These are phyloP conservation scores for Pachyseris speciosa DNA, from an alignment of 64 coral and sea anemone species.

Conservation along the genomic window DNA sequence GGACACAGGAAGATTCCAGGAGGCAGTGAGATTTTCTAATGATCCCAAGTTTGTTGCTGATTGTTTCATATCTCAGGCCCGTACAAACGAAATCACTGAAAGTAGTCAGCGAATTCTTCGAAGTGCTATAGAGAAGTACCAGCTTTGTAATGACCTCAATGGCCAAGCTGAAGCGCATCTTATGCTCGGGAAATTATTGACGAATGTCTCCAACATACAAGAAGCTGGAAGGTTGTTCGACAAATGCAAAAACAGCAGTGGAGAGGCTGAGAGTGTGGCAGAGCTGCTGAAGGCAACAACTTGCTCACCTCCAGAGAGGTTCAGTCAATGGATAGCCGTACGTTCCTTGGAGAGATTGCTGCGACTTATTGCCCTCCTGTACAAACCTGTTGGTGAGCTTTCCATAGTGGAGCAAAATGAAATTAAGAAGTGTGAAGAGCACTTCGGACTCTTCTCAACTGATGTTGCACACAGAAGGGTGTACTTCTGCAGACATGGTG, in stretches of 20 bases:
- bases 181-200: conserved; percentile 26
- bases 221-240: conserved; percentile 64
- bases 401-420: no score
- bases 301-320: neutral
- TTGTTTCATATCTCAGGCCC: conserved; percentile 60
- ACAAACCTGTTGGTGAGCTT: conserved; percentile 14
- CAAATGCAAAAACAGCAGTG: conserved; percentile 53
- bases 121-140: conserved; percentile 34
- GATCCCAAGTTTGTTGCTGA: conserved; percentile 58
- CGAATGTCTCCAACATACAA: conserved; percentile 2
- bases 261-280: no score
- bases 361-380: no score
- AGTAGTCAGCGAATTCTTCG: conserved; percentile 3
- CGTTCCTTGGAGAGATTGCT: conserved; percentile 62
- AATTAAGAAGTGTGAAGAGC: no score
- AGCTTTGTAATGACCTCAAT: no score
- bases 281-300: no score
- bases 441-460: conserved; percentile 8
- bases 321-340: conserved; percentile 49
- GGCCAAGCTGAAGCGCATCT: conserved; percentile 62
- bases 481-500: no score
- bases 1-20: conserved; percentile 58
- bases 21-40: conserved; percentile 59
- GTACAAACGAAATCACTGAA: neutral
- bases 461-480: no score